Conservation (phyloP, 2,113 vertebrate species). For the Procavia capensis region DNA sequence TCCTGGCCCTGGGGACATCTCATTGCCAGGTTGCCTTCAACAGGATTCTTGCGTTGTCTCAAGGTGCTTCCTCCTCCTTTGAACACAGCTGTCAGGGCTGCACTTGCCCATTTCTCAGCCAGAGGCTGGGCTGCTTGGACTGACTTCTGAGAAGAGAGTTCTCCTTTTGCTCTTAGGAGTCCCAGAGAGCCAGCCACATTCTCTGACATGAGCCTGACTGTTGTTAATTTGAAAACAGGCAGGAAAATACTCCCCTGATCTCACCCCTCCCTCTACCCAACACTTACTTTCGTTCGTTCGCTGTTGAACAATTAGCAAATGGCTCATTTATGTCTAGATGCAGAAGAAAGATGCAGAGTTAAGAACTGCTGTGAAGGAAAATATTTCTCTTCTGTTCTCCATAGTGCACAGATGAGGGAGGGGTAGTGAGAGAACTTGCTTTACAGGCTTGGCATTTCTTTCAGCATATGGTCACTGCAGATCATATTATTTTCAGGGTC, state of each 20-base stretch:
- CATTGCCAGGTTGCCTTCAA: background rate
- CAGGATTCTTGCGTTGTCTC: background rate
- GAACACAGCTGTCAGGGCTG: background rate
- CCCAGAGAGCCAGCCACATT: background rate
- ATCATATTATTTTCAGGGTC: slow-evolving; percentile 73
- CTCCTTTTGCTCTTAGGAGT: fast-evolving
- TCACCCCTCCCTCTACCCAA: background rate
- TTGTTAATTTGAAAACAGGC: slow-evolving; percentile 11
- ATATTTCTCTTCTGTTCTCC: background rate
- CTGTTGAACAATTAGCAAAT: slow-evolving; percentile 78
- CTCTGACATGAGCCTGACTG: background rate
- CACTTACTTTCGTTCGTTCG: slow-evolving; percentile 64
- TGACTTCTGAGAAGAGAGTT: background rate
- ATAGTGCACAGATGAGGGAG: background rate
- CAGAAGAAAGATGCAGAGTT: slow-evolving; percentile 60
- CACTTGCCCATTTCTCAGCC: background rate
- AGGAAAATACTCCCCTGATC: background rate
- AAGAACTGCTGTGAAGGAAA: slow-evolving; percentile 25
- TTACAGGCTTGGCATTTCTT: slow-evolving; percentile 77
- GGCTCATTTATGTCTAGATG: slow-evolving; percentile 62
- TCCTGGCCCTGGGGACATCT: background rate
- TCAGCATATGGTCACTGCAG: slow-evolving; percentile 49
- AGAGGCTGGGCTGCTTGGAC: fast-evolving
- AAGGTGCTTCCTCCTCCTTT: background rate
- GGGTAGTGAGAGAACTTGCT: background rate